Percentiles rank a stretch among this genome's conserved stretches.
These are phyloP conservation scores for Entelurus aequoreus DNA, from an alignment of 2,113 vertebrate genomes.

Conservation along the genomic window DNA sequence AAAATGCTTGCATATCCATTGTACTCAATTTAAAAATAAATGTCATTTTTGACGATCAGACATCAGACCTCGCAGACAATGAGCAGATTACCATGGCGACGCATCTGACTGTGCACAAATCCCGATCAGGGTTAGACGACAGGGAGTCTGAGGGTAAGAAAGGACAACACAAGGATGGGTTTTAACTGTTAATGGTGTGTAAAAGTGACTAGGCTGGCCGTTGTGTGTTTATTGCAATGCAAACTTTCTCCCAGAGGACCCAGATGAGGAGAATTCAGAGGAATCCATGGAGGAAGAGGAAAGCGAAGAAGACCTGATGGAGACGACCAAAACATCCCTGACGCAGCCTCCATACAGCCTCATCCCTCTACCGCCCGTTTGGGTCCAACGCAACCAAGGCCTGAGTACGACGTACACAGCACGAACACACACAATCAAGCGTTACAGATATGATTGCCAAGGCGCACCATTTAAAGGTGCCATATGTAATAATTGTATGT, in stretches of 20 bases:
- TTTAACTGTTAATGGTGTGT: too few relatives aligned
- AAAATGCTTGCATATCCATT: too few relatives aligned
- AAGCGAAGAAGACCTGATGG: constrained; percentile 78
- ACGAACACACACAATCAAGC: not conserved
- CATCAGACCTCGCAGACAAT: constrained; percentile 24
- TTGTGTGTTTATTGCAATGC: not conserved
- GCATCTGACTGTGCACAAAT: constrained; percentile 41
- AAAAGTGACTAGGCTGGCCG: not conserved
- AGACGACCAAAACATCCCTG: constrained; percentile 70
- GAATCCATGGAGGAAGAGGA: constrained; percentile 83
- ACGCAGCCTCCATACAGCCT: constrained; percentile 79
- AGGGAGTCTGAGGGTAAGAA: constrained; percentile 84
- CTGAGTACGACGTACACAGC: constrained; percentile 77
- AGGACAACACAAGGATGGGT: too few relatives aligned
- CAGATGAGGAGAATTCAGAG: constrained; percentile 82
- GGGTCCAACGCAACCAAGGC: constrained; percentile 92
- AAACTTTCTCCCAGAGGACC: constrained; percentile 60
- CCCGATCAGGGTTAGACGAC: constrained; percentile 61
- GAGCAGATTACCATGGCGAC: constrained; percentile 47
- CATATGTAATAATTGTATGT: too few relatives aligned
- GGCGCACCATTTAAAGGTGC: not conserved
- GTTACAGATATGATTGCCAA: not conserved
- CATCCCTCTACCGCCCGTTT: constrained; percentile 81
- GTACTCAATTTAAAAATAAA: too few relatives aligned
- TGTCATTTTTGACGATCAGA: constrained; percentile 18